Evolutionary conservation across 2,888 invertebrate genomes (phyloP).

Genomic region (Drosophila maculinotata): DNA sequence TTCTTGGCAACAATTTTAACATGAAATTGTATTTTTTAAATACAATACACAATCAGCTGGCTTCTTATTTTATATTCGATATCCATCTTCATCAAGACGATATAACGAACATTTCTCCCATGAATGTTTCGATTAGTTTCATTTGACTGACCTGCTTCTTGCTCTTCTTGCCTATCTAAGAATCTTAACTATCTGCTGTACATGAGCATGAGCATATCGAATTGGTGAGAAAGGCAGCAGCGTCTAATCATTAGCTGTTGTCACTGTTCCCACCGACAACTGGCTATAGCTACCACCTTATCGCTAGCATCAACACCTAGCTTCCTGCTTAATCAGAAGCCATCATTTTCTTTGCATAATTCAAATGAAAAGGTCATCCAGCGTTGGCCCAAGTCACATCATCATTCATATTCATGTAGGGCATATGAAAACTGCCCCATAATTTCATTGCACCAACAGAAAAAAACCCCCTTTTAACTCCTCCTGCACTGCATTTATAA

Average conservation of each 20-base stretch:
- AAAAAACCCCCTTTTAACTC: conserved; percentile 8
- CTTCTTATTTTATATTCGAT: not conserved
- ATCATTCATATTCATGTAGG: conserved; percentile 71
- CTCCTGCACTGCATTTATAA: conserved; percentile 56
- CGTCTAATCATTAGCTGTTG: conserved; percentile 56
- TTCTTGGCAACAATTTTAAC: too few species aligned
- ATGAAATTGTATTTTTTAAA: too few species aligned
- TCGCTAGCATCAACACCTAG: conserved; percentile 60
- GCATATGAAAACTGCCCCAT: conserved; percentile 46
- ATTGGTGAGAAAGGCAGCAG: conserved; percentile 54
- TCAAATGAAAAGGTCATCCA: conserved; percentile 35
- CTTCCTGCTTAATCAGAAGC: conserved; percentile 44
- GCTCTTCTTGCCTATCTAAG: conserved; percentile 20
- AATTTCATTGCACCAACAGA: conserved; percentile 54
- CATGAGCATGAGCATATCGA: conserved; percentile 49
- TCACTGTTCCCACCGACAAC: conserved; percentile 55
- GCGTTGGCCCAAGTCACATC: conserved; percentile 39
- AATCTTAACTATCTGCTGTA: conserved; percentile 21
- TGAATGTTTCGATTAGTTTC: conserved; percentile 62
- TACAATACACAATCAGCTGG: too few species aligned
- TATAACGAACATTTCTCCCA: conserved; percentile 42
- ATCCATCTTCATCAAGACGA: conserved; percentile 3
- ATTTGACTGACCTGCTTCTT: conserved; percentile 22
- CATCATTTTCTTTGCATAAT: conserved; percentile 52
- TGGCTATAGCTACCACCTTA: conserved; percentile 28